Percentiles rank a stretch among this genome's conserved stretches.
phyloP scores from a whole-genome alignment of 2,113 vertebrate genomes.

The Neoarius graeffei region DNA sequence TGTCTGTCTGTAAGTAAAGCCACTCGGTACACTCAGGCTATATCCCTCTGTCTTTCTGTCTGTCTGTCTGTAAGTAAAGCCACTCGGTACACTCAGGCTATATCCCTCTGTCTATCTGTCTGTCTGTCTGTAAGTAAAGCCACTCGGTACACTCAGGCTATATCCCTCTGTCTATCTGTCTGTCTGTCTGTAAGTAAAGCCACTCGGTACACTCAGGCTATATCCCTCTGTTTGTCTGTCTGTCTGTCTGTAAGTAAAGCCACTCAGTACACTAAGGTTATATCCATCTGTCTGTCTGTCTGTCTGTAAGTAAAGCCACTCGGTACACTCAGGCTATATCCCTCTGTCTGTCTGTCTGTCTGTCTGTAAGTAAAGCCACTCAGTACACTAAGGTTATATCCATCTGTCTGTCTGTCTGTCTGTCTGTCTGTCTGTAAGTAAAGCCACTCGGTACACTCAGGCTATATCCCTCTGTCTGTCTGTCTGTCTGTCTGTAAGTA shows the following conservation, averaged over 20 bases:
- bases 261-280: no score
- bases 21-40: no score
- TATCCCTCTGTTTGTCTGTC: not conserved
- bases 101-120: not conserved
- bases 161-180: not conserved
- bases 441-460: no score
- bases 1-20: no score
- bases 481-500: not conserved
- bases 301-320: not conserved
- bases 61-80: not conserved
- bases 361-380: not conserved
- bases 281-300: not conserved
- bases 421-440: no score
- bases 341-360: not conserved
- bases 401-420: not conserved
- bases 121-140: not conserved
- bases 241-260: no score
- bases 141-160: not conserved
- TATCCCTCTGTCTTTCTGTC: not conserved
- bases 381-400: not conserved
- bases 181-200: not conserved
- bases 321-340: not conserved
- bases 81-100: not conserved
- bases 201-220: no score
- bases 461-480: not conserved